Base-by-base conservation (phyloP, 1,140 invertebrate species). In the Drosophila asahinai region DNA sequence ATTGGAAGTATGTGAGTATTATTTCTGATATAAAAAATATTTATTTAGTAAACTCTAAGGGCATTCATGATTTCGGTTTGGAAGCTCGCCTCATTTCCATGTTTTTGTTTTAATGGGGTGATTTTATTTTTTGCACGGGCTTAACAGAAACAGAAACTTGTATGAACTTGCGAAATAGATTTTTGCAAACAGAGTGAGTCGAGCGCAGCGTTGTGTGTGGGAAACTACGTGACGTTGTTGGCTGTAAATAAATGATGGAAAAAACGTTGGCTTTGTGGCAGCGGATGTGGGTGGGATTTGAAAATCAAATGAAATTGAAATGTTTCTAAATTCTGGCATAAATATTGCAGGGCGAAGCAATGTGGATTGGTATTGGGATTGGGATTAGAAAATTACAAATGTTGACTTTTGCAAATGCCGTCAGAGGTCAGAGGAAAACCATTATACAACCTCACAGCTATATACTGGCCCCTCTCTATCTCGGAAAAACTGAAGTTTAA, bases 301-400 rank as follows among this genome's bases (percentile, higher is more conserved):
- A 49, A 77, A 77, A 77, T 70, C 74, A 67, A 75, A 77, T 66
- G 72, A 65, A 76, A 76, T 76, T 65, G 45, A 75, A 75, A 75
- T 75, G 59, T 75, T 75, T 75, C 36, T 64, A 38, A 70, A 57
- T 74, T 72, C 71, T 19, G 68, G 57, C 47, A 61, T 73, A 38
- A 48, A 77, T 67, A 58, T 59, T 76, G 49, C 59, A 64, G 33
- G 12, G 8, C 2, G 40, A 30, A 71, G 51, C 45, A 73, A 51
- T 51, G 45, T 43, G 27, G 27, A 30, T 30, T 17, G 3, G 22
- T 25, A 25, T 25, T 25, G 22, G 45, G 27, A 25, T 17, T 27
- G 43, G 51, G 27, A 27, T 22, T 25, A 4, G 43, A 19, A 30
- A 51, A 51, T 30, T 38, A 12, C 40, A 36, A 19, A 22, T 51